Conservation (phyloP, 2,888 invertebrate genomes). For the Gibbula magus region DNA sequence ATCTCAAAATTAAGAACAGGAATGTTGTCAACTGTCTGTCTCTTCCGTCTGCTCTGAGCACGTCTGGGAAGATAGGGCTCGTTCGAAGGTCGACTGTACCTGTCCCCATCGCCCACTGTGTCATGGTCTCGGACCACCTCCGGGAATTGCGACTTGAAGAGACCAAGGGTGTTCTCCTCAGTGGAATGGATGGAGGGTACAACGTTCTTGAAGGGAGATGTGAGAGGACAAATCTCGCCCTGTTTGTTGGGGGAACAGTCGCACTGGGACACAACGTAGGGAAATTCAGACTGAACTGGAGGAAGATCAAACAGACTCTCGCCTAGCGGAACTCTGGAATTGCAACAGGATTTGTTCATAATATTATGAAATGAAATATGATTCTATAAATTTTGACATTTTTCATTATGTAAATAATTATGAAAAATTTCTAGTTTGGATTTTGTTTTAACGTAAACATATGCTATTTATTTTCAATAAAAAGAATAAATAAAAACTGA, state of each 20-base stretch:
- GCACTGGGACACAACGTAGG: conserved; percentile 25
- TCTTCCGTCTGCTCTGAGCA: neutral
- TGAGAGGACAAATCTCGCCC: conserved; percentile 36
- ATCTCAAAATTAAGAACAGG: conserved; percentile 7
- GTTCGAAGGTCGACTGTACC: neutral
- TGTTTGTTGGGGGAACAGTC: conserved; percentile 35
- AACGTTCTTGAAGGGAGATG: conserved; percentile 31
- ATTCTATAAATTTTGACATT: too few relatives aligned
- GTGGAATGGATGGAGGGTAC: conserved; percentile 31
- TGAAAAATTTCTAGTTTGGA: too few relatives aligned
- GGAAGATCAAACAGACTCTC: conserved; percentile 38
- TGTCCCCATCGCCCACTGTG: neutral
- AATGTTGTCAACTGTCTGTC: neutral
- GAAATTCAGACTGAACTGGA: conserved; percentile 17
- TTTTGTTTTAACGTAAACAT: too few relatives aligned
- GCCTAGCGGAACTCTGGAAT: conserved; percentile 30
- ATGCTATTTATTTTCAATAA: too few relatives aligned
- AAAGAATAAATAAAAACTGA: too few relatives aligned
- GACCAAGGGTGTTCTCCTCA: conserved; percentile 26
- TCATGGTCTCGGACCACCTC: conserved; percentile 16
- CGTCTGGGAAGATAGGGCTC: neutral
- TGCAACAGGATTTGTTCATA: neutral
- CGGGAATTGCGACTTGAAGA: conserved; percentile 27
- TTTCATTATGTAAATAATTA: too few relatives aligned
- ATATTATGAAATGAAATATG: too few relatives aligned